phyloP scores from a whole-genome alignment of 2,797 vertebrate species.

The Pitangus sulphuratus region DNA sequence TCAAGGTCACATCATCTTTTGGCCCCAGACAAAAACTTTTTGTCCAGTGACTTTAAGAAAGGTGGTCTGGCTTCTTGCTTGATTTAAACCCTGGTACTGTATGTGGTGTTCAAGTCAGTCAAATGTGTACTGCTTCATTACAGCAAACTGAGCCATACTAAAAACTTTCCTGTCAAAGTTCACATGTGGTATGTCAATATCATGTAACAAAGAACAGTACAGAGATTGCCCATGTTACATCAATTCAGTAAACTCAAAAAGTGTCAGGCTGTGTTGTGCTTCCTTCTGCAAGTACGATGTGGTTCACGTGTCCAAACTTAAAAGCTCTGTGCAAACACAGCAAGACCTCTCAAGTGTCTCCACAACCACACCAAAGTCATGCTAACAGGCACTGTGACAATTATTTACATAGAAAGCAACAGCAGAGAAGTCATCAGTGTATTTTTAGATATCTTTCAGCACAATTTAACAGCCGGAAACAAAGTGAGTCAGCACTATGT shows the following conservation, averaged over 20 bases:
- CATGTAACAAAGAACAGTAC: neutral
- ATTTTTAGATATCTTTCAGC: constrained; percentile 66
- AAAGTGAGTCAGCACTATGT: constrained; percentile 49
- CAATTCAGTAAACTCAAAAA: neutral
- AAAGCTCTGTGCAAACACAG: neutral
- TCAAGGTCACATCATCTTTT: neutral
- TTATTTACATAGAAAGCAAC: constrained; percentile 16
- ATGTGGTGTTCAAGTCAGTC: neutral
- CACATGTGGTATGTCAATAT: neutral
- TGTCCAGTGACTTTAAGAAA: neutral
- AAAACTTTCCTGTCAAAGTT: neutral
- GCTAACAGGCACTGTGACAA: neutral
- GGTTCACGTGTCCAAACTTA: neutral
- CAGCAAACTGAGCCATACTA: neutral
- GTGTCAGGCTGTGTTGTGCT: neutral
- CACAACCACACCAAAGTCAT: neutral
- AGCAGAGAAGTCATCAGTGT: neutral
- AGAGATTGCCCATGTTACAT: neutral
- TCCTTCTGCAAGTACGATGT: neutral
- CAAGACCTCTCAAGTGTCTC: neutral
- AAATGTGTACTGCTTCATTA: neutral
- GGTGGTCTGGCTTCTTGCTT: neutral
- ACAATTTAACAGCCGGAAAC: constrained; percentile 58
- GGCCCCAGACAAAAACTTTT: neutral
- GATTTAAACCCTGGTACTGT: neutral